These are phyloP conservation scores for Drosophila tropicalis DNA, from an alignment of 1,140 invertebrate genomes.

Conservation along the genomic window DNA sequence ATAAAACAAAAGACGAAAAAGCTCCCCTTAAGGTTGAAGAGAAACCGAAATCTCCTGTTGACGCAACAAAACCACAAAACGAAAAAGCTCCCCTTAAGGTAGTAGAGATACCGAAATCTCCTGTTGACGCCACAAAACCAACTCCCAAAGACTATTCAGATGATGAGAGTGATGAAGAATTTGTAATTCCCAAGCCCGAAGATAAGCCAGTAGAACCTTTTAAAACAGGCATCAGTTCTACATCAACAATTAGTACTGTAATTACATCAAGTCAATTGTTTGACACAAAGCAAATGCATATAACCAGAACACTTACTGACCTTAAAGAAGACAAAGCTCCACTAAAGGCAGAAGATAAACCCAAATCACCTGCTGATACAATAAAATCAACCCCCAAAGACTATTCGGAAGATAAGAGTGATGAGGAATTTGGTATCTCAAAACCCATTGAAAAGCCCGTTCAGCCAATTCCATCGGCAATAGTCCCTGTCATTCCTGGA, in stretches of 20 bases:
- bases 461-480: constrained; percentile 10
- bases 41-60: constrained; percentile 17
- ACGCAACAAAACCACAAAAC: neutral
- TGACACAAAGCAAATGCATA: neutral
- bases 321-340: neutral
- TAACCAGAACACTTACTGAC: neutral
- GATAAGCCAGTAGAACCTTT: neutral
- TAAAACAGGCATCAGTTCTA: neutral
- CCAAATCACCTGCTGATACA: constrained; percentile 11
- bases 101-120: constrained; percentile 4
- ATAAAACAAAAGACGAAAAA: constrained; percentile 16
- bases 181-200: constrained; percentile 1
- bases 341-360: constrained; percentile 3
- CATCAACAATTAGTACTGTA: neutral
- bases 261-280: neutral
- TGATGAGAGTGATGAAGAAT: constrained; percentile 1
- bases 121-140: neutral
- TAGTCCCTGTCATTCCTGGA: neutral
- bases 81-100: neutral
- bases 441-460: constrained; percentile 18
- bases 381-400: neutral
- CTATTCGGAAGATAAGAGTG: constrained; percentile 35
- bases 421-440: constrained; percentile 14
- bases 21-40: constrained; percentile 22
- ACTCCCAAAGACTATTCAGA: constrained; percentile 15